Conservation (phyloP, 2,113 vertebrate species). For the Elephantulus edwardii region DNA sequence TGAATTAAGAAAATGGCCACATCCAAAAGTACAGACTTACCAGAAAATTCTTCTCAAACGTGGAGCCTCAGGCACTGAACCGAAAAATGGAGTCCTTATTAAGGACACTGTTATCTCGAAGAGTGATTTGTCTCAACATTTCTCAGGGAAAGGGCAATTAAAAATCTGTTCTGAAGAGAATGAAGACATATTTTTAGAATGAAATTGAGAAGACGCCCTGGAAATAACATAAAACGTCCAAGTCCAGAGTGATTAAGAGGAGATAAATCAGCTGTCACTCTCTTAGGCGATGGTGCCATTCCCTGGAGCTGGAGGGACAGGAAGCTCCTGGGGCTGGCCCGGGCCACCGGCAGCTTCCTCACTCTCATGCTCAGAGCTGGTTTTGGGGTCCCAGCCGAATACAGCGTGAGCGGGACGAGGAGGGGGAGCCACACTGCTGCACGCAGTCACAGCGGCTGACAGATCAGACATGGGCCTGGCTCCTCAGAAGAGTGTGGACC, state of each 20-base stretch:
- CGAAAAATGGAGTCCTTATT: not conserved
- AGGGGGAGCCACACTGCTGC: not conserved
- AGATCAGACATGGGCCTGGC: not conserved
- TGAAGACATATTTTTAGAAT: constrained; percentile 50
- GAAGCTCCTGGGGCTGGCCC: not conserved
- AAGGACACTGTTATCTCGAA: not conserved
- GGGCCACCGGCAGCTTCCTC: not conserved
- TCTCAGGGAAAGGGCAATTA: constrained; percentile 59
- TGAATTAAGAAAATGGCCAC: not conserved
- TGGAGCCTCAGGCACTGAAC: rapidly evolving
- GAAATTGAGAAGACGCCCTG: constrained; percentile 48
- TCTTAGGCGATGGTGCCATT: not conserved
- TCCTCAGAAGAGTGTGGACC: not conserved
- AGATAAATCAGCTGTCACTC: not conserved
- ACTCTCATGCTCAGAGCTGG: not conserved
- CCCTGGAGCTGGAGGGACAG: not conserved
- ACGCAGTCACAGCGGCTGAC: not conserved
- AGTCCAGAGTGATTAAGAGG: constrained; percentile 34
- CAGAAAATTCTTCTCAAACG: rapidly evolving
- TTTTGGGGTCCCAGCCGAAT: rapidly evolving
- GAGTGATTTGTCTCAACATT: constrained; percentile 27
- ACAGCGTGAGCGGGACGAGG: rapidly evolving
- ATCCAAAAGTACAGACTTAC: not conserved
- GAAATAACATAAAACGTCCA: constrained; percentile 25
- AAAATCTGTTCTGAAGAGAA: constrained; percentile 58